Conservation (phyloP, 2,113 vertebrate species). For the Chroicocephalus ridibundus region DNA sequence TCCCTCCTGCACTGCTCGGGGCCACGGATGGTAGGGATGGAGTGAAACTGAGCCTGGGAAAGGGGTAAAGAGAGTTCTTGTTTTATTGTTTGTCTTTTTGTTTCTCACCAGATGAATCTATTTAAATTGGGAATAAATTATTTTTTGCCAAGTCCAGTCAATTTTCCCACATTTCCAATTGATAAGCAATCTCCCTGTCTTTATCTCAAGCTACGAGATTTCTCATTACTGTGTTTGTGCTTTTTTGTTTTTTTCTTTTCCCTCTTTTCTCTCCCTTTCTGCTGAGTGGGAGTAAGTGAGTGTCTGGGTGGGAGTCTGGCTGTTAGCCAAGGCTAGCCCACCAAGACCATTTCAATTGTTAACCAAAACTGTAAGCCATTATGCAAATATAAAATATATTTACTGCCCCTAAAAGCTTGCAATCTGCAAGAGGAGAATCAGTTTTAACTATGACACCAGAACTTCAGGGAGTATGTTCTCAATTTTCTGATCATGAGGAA, state of each 20-base stretch:
- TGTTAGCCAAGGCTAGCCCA: neutral
- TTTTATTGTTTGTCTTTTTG: neutral
- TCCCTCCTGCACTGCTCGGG: neutral
- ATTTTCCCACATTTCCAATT: neutral
- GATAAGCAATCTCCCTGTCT: neutral
- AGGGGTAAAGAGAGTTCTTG: neutral
- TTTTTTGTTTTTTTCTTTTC: neutral
- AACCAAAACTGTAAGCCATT: neutral
- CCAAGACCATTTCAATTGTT: neutral
- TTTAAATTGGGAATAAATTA: neutral
- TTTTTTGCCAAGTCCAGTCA: neutral
- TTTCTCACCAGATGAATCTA: neutral
- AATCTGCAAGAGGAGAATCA: neutral
- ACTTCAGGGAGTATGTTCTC: neutral
- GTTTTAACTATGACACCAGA: neutral
- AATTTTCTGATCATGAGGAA: neutral
- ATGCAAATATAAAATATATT: neutral
- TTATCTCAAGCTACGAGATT: neutral
- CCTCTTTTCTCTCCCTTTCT: neutral
- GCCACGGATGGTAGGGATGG: neutral
- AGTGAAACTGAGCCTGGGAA: neutral
- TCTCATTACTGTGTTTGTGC: neutral
- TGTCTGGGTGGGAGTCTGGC: neutral
- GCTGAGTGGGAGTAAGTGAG: neutral
- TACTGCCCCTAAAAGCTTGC: neutral